Evolutionary conservation across 2,113 vertebrate genomes (phyloP).

Genomic region (Pardalotus punctatus): DNA sequence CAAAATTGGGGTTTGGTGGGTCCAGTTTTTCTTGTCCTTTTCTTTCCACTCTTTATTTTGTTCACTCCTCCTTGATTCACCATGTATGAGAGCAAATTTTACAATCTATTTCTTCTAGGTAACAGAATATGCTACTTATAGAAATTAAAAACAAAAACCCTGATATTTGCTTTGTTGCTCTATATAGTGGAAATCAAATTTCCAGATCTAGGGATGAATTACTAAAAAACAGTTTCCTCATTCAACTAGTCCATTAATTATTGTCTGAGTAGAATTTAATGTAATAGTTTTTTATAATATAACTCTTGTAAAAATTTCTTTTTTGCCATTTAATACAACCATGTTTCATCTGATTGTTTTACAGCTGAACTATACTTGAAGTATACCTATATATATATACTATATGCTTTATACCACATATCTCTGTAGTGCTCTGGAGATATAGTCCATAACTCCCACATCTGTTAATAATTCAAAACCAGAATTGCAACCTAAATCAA

Average conservation of each 20-base stretch:
- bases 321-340: background rate
- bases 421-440: background rate
- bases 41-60: background rate
- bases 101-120: background rate
- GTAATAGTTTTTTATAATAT: background rate
- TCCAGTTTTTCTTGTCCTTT: background rate
- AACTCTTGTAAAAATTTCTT: background rate
- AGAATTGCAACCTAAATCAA: background rate
- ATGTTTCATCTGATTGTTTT: background rate
- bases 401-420: too few relatives aligned
- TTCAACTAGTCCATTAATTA: background rate
- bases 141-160: background rate
- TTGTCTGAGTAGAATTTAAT: background rate
- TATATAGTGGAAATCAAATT: background rate
- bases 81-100: background rate
- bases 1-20: background rate
- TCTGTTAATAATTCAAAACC: background rate
- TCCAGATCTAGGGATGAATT: background rate
- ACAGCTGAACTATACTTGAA: background rate
- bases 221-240: background rate
- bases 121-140: background rate
- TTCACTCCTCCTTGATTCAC: background rate
- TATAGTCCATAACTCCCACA: background rate
- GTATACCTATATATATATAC: too few relatives aligned
- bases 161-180: background rate